Evolutionary conservation across 2,113 vertebrate genomes (phyloP), one percentile per base, ranked within the genome.

Genomic region (Trinectes maculatus): DNA sequence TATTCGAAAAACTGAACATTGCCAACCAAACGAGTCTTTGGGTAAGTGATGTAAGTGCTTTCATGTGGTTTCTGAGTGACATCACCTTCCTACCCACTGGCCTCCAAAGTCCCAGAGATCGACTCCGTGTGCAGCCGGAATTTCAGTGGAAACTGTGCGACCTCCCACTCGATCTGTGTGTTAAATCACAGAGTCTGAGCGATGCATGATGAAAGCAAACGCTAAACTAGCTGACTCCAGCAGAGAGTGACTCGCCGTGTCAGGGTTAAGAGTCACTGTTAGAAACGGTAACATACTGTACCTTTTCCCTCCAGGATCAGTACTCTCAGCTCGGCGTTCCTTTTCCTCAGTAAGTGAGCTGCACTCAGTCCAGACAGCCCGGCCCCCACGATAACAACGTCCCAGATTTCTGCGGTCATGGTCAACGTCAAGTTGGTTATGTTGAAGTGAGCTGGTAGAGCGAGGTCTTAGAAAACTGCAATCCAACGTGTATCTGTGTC

Each of bases 51-150:
- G 7, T 16, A 11, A 36, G 15, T 28, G 10, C 47, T 19, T 11
- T 39, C 3, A 2, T 26, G 21, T 24, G 56, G 15, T 40, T 57
- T 44, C 19, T 39, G 26, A 53, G 33, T 19, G 18, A 36, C 25
- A n/a, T 53, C 86, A 93, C 90, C 92, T 92, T 69, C 85, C 87
- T 1, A 93, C 89, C 92, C 92, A 93, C 66, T 93, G 92, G 0
- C 89, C 92, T 24, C 91, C 92, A 37, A 93, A 66, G 70, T 93
- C 92, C 92, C 92, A 93, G 21, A 13, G 22, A 47, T 92, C 90
- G 13, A 59, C 46, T 8, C 90, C 91, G 33, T 51, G 53, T 37
- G 88, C 84, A 34, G 88, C 91, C 4, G 89, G 89, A 28, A 93
- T 46, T 21, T 75, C 65, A n/a, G 19, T 42, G 19, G 85, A 71